Evolutionary conservation across 2,113 vertebrate genomes (phyloP), one percentile per base, ranked within the genome.

Genomic region (Origma solitaria): DNA sequence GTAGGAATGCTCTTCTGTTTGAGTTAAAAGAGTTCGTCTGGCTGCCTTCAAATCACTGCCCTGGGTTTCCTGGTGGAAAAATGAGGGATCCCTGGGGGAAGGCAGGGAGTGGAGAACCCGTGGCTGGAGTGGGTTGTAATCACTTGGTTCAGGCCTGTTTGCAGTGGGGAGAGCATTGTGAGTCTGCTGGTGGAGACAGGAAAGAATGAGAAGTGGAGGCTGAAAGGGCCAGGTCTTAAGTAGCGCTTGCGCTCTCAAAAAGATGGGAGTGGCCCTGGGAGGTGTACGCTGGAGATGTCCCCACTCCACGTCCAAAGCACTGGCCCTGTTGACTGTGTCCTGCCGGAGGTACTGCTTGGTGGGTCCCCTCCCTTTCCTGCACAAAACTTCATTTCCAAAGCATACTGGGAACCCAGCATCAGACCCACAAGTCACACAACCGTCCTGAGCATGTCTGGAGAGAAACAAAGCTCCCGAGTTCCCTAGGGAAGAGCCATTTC

Each of bases 291-390:
- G 69, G 50, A 64, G 24, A 8, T 89, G 35, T 30, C 11, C 4
- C 6, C n/a, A 13, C 62, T 86, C 68, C 18, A 3, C 0, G 0
- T 50, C 3, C 0, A 5, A 50, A 54, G 50, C 0, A 0, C 40
- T 40, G 81, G 31, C 25, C 3, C 33, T 40, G n/a, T 37, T 77
- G 51, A 72, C 2, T 3, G 6, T 57, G 72, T 54, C 28, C 51
- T 57, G 45, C 64, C 42, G 56, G 72, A 65, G 68, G 27, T 60
- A 24, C 33, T 1, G 1, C 13, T 6, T 20, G 15, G 22, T 4
- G 15, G 7, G 22, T 70, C 5, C 24, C 28, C 17, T 68, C 54
- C 16, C 16, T 89, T 77, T 83, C 19, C 73, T 44, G 28, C 56
- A 37, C 65, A 62, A 61, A 78, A 4, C 20, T 35, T 15, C 3